A percentile compares a stretch with the other conserved stretches of the same genome.
These are phyloP conservation scores for Drosophila malerkotliana DNA, from an alignment of 1,140 invertebrate genomes.

Conservation along the genomic window DNA sequence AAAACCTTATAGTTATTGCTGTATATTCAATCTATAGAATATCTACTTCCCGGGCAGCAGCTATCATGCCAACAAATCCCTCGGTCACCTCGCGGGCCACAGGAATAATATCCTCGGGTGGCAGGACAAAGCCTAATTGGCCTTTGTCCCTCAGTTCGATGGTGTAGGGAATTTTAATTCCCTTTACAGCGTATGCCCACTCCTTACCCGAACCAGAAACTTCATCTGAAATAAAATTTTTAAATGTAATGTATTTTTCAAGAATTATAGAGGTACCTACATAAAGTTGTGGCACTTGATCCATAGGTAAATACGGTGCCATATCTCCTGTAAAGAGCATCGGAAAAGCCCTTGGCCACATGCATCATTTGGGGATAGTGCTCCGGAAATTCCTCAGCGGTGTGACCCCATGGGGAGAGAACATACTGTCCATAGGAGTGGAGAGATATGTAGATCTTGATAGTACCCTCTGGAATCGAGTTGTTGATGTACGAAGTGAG, in stretches of 20 bases:
- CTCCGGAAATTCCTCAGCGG: slow-evolving; percentile 82
- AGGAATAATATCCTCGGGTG: slow-evolving; percentile 89
- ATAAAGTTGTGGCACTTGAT: slow-evolving; percentile 85
- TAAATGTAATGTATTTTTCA: no score
- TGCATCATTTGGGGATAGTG: slow-evolving; percentile 85
- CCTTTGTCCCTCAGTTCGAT: slow-evolving; percentile 89
- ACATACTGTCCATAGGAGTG: slow-evolving; percentile 85
- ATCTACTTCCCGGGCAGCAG: slow-evolving; percentile 84
- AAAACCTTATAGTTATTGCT: no score
- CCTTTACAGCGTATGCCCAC: slow-evolving; percentile 88
- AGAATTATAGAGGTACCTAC: slow-evolving; percentile 64
- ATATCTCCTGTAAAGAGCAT: slow-evolving; percentile 80
- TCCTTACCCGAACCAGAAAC: slow-evolving; percentile 87
- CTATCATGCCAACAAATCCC: slow-evolving; percentile 86
- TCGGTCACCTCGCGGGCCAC: slow-evolving; percentile 89
- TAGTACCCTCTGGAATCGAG: slow-evolving; percentile 65
- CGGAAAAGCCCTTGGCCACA: slow-evolving; percentile 84
- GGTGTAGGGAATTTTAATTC: slow-evolving; percentile 89
- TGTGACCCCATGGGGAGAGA: slow-evolving; percentile 84
- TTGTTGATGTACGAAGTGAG: slow-evolving; percentile 82
- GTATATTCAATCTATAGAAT: slow-evolving; percentile 36
- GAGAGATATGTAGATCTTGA: slow-evolving; percentile 85
- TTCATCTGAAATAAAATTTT: slow-evolving; percentile 75
- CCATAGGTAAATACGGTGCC: slow-evolving; percentile 84
- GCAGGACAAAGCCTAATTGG: slow-evolving; percentile 90